Conservation (phyloP, 2,113 vertebrate species). For the Heloderma charlesbogerti region DNA sequence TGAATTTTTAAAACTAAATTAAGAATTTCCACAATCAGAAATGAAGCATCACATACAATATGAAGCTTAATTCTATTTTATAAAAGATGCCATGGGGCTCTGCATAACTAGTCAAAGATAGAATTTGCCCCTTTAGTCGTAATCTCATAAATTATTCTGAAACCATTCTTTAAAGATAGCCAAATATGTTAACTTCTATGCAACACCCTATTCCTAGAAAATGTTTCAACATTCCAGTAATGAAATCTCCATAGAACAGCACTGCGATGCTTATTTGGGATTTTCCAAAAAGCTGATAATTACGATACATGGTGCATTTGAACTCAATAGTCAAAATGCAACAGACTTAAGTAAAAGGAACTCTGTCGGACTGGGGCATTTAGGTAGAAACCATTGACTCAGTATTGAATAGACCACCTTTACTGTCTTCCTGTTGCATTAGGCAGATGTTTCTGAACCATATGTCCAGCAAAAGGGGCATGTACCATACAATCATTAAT, state of each 20-base stretch:
- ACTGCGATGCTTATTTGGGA: background rate
- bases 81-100: background rate
- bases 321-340: background rate
- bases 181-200: background rate
- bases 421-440: background rate
- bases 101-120: background rate
- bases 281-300: background rate
- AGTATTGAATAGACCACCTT: background rate
- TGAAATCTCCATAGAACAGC: background rate
- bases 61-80: fast-evolving
- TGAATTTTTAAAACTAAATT: background rate
- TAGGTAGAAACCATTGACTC: background rate
- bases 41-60: background rate
- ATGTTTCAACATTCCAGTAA: background rate
- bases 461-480: background rate
- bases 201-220: background rate
- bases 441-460: background rate
- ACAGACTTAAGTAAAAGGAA: background rate
- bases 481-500: background rate
- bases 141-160: background rate
- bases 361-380: background rate
- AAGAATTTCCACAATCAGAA: fast-evolving
- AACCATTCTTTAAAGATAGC: background rate
- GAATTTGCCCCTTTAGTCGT: background rate
- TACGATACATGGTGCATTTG: background rate